Evolutionary conservation across 2,113 vertebrate genomes (phyloP).

Genomic region (Nanger granti): DNA sequence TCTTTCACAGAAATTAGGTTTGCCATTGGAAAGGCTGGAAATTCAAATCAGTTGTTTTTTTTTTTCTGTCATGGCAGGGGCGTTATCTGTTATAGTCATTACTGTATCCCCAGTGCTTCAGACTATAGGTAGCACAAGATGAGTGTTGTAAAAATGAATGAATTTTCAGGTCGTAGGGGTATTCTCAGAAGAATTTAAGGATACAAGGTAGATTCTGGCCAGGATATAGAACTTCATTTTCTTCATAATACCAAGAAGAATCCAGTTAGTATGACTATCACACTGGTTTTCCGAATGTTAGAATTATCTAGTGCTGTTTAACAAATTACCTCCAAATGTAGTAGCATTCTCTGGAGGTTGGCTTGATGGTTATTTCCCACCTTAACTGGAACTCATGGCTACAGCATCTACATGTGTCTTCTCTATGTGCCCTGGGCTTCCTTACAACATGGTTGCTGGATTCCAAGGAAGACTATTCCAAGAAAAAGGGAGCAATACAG

Average conservation of each 20-base stretch:
- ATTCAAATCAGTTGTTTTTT: not conserved
- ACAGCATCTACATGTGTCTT: not conserved
- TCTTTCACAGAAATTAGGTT: not conserved
- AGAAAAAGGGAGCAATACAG: not conserved
- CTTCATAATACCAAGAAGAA: not conserved
- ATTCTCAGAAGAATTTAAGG: not conserved
- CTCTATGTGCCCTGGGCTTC: not conserved
- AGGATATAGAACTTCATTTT: not conserved
- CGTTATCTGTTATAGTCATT: not conserved
- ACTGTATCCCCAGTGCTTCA: not conserved
- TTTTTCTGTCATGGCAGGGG: not conserved
- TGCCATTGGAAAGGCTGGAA: not conserved
- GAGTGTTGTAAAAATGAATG: not conserved
- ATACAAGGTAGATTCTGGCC: not conserved
- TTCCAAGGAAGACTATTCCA: not conserved
- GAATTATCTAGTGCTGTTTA: not conserved
- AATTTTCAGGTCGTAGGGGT: not conserved
- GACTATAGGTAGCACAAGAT: not conserved
- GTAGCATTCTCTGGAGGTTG: not conserved
- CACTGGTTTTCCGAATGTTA: not conserved
- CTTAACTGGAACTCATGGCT: not conserved
- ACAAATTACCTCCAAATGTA: not conserved
- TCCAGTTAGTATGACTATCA: not conserved
- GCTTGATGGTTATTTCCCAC: not conserved
- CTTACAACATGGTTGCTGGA: not conserved